These are phyloP conservation scores for Drosophila ogumai DNA, from an alignment of 1,140 invertebrate species.

Conservation along the genomic window DNA sequence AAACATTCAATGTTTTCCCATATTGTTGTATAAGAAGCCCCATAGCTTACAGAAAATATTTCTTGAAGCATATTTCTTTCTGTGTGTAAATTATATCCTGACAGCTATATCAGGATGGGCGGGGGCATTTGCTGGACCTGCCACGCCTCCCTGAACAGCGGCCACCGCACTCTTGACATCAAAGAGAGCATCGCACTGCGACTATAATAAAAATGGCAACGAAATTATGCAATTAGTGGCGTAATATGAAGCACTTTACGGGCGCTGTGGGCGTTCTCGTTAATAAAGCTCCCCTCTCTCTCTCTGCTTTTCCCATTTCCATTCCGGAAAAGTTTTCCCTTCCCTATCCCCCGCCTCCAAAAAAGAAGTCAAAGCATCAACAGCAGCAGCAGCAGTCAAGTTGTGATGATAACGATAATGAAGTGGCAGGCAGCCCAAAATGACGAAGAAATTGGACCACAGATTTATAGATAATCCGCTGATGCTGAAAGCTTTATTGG, in stretches of 20 bases:
- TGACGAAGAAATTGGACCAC: slow-evolving; percentile 30
- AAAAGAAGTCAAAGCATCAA: slow-evolving; percentile 10
- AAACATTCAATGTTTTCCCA: neutral
- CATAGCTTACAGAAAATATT: neutral
- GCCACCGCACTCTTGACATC: slow-evolving; percentile 40
- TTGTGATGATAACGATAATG: slow-evolving; percentile 44
- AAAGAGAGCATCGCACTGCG: slow-evolving; percentile 58
- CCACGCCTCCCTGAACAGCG: slow-evolving; percentile 12
- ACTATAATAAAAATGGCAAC: slow-evolving; percentile 78
- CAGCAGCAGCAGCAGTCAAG: slow-evolving; percentile 8
- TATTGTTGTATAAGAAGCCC: neutral
- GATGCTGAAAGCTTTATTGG: slow-evolving; percentile 33
- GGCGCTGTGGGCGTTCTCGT: slow-evolving; percentile 75
- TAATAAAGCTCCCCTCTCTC: slow-evolving; percentile 47
- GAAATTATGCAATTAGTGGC: slow-evolving; percentile 82
- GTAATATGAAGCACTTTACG: slow-evolving; percentile 80
- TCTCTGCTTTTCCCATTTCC: slow-evolving; percentile 3
- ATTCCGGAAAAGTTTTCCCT: slow-evolving; percentile 21
- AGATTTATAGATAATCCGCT: slow-evolving; percentile 40
- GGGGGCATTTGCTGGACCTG: slow-evolving; percentile 2
- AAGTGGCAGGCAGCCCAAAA: slow-evolving; percentile 21
- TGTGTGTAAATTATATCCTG: neutral
- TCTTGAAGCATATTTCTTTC: neutral
- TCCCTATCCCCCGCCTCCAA: neutral
- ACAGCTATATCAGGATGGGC: neutral